Conservation (phyloP, 2,888 invertebrate species). For the Cylindroiulus punctatus region DNA sequence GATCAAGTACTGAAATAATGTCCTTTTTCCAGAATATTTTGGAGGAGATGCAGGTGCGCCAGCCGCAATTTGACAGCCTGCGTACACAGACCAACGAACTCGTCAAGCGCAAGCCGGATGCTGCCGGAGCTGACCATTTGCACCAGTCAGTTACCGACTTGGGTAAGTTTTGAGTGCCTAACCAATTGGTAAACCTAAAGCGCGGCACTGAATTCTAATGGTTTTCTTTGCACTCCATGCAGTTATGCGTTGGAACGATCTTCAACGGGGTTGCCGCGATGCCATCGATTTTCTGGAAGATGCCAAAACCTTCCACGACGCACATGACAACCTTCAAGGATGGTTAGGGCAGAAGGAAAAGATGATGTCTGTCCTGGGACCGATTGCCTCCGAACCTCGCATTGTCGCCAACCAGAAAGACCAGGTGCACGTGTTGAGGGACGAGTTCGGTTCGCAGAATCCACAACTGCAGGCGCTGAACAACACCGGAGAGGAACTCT, state of each 20-base stretch:
- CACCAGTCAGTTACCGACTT: constrained; percentile 86
- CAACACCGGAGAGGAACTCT: constrained; percentile 80
- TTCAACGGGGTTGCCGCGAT: constrained; percentile 83
- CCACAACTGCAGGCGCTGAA: constrained; percentile 87
- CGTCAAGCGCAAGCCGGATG: constrained; percentile 83
- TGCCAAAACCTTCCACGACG: constrained; percentile 91
- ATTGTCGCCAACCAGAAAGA: constrained; percentile 96
- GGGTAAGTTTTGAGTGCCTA: constrained; percentile 67
- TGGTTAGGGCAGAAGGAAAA: constrained; percentile 95
- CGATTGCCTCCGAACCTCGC: constrained; percentile 93
- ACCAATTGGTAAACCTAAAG: neutral
- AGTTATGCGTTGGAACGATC: constrained; percentile 78
- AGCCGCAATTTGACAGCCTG: constrained; percentile 88
- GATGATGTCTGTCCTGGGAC: constrained; percentile 94
- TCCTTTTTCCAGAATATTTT: constrained; percentile 69
- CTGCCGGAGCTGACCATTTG: constrained; percentile 83
- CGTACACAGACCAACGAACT: constrained; percentile 89
- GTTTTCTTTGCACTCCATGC: neutral
- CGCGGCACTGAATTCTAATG: no score
- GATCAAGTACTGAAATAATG: neutral
- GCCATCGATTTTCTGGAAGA: constrained; percentile 76
- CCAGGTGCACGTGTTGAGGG: constrained; percentile 85
- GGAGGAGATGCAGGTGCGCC: constrained; percentile 93
- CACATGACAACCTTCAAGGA: constrained; percentile 81
- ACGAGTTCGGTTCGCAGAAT: constrained; percentile 93